phyloP scores from a whole-genome alignment of 2,888 invertebrate species.

The Leptura quadrifasciata region DNA sequence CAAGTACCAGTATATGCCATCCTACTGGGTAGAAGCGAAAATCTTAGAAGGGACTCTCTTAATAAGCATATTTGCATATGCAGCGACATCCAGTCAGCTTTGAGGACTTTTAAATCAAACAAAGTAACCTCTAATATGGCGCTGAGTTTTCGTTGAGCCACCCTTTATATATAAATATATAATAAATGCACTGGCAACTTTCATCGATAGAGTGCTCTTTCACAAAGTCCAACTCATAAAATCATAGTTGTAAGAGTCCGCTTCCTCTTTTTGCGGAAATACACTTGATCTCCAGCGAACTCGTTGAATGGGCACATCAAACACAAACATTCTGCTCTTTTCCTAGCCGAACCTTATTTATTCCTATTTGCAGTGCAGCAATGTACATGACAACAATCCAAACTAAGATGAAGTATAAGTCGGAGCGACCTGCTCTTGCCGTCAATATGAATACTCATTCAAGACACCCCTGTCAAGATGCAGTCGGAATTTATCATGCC shows the following conservation, averaged over 20 bases:
- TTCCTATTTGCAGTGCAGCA: conserved; percentile 9
- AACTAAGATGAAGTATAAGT: neutral
- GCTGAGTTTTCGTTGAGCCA: no score
- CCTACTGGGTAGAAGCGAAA: no score
- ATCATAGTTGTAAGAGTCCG: neutral
- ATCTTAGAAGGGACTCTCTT: no score
- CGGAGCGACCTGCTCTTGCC: conserved; percentile 14
- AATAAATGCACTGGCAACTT: no score
- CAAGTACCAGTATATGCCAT: no score
- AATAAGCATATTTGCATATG: no score
- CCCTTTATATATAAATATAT: no score
- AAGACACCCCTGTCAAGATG: conserved; percentile 17
- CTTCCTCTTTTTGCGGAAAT: conserved; percentile 14
- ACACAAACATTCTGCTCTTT: conserved; percentile 13
- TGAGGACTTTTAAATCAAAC: no score
- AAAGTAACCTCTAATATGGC: no score
- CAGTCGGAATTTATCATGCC: conserved; percentile 55
- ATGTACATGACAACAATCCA: conserved; percentile 32
- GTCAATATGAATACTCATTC: conserved; percentile 53
- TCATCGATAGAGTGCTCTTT: neutral
- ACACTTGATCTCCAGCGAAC: conserved; percentile 9
- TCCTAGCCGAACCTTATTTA: neutral
- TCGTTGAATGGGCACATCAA: conserved; percentile 25
- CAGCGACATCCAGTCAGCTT: no score
- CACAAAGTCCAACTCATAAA: neutral